Evolutionary conservation across 2,888 invertebrate species (phyloP), one percentile per base, ranked within the genome.

Genomic region (Caenorhabditis macrosperma): DNA sequence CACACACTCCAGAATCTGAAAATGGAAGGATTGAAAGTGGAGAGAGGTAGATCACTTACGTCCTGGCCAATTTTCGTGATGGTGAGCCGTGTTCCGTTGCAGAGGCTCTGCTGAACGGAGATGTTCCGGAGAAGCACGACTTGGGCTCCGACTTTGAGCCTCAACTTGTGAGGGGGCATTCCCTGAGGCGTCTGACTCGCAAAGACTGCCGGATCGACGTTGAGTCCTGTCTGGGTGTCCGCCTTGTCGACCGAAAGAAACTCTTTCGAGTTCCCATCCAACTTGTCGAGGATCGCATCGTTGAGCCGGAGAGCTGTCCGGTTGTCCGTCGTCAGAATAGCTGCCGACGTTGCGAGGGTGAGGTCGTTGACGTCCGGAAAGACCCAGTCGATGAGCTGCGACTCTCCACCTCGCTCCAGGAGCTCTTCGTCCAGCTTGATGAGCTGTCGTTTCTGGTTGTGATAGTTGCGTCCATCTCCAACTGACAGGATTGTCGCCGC

Each of bases 281-380:
- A 7, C n/a, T 15, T 12, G 6, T 66, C 54, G 30, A 74, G 26
- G 26, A 75, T 46, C 22, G 10, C 1, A 0, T 75, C 52, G 12
- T 50, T 61, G 7, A 75, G 1, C 3, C 48, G 17, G 1, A 75
- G 60, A 22, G 67, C 38, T 1, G 57, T 67, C 22, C 15, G 22
- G 24, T 75, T 75, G 28, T 59, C 67, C 24, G 67, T n/a, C 12
- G 75, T 67, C 7, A 75, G 50, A 24, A 75, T n/a, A 5, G 57
- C 38, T 0, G 59, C 20, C 0, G 22, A 15, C 33, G 44, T 38
- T 0, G 35, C 26, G 2, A 26, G 0, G 4, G 33, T 28, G 12
- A 10, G 7, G 20, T 48, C 24, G 5, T 48, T 50, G 26, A 50
- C 17, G 5, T 22, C 12, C 3, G 38, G 38, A 10, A 48, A 50